Evolutionary conservation across 2,113 vertebrate species (phyloP).

Genomic region (Nestor notabilis): DNA sequence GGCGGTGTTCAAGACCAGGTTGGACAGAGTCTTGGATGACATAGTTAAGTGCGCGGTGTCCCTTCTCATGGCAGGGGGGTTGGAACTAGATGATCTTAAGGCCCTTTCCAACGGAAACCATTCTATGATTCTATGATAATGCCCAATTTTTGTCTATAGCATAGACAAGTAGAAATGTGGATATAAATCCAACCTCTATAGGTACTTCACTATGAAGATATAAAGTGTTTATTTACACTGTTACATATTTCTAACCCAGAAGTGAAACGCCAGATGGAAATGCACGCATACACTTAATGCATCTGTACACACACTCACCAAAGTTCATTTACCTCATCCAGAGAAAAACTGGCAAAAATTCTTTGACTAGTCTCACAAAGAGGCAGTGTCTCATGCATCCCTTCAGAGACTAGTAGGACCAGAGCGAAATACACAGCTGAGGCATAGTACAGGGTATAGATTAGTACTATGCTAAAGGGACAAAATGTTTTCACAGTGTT

Average conservation of each 20-base stretch:
- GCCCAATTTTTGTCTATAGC: not conserved
- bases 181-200: not conserved
- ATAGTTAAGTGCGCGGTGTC: too few species aligned
- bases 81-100: too few species aligned
- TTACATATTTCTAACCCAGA: not conserved
- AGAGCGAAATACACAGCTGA: not conserved
- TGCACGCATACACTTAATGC: not conserved
- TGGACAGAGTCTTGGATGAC: too few species aligned
- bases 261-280: not conserved
- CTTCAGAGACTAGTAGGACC: not conserved
- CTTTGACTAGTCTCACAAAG: not conserved
- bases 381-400: too few species aligned
- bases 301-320: not conserved
- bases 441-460: not conserved
- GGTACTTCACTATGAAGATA: not conserved
- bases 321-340: not conserved
- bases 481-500: rapidly evolving
- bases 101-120: too few species aligned
- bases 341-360: not conserved
- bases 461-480: not conserved
- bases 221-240: not conserved
- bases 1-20: too few species aligned
- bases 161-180: not conserved
- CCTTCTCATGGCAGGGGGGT: too few species aligned
- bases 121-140: too few species aligned